Evolutionary conservation across 2,113 vertebrate species (phyloP).

Genomic region (Gorsachius goisagi): DNA sequence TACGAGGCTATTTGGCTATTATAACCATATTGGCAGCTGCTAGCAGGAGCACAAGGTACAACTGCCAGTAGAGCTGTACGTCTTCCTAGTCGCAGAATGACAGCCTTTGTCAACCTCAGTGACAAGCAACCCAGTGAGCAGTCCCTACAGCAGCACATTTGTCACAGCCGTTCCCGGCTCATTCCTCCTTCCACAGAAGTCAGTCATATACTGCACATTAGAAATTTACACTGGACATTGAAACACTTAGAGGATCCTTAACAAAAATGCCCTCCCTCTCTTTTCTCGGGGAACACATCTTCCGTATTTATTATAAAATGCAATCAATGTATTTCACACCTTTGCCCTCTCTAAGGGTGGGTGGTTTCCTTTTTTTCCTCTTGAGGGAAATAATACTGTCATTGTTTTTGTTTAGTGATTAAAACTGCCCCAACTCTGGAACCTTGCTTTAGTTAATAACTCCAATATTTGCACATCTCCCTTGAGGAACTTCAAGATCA

Average conservation of each 20-base stretch:
- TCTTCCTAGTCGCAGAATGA: background rate
- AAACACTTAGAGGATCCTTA: rapidly evolving
- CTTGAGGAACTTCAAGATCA: background rate
- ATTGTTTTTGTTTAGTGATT: background rate
- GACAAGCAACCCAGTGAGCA: background rate
- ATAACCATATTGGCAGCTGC: rapidly evolving
- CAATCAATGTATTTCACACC: background rate
- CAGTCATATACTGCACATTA: background rate
- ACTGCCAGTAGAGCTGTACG: background rate
- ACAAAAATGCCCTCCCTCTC: background rate
- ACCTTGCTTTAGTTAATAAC: background rate
- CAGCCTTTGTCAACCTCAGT: background rate
- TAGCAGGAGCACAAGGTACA: background rate
- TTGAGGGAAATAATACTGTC: background rate
- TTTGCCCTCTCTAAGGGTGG: background rate
- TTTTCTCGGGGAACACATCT: background rate
- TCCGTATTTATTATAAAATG: background rate
- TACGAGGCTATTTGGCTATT: background rate
- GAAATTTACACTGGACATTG: background rate
- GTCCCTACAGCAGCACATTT: background rate
- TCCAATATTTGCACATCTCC: background rate
- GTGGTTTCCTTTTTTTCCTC: background rate
- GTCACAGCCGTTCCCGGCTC: background rate
- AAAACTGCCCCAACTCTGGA: background rate
- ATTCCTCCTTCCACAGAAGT: background rate